Conservation (phyloP, 1,140 invertebrate species). For the Musca vetustissima region DNA sequence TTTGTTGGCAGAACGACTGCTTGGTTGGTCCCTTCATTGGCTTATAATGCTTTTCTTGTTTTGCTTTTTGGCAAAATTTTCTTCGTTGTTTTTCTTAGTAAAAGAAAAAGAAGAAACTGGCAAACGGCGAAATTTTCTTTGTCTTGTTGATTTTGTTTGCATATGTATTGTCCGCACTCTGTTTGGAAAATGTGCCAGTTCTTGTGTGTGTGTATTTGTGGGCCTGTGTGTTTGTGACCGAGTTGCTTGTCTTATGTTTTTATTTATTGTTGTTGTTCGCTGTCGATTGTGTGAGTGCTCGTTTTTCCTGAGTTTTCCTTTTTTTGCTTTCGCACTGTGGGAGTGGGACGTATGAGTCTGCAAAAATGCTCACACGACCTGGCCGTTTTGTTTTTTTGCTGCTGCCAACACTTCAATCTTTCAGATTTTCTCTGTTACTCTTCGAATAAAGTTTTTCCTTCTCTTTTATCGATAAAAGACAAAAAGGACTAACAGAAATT, state of each 20-base stretch:
- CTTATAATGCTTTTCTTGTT: slow-evolving; percentile 2
- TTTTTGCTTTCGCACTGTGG: not conserved
- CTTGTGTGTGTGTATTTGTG: not conserved
- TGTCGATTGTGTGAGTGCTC: slow-evolving; percentile 29
- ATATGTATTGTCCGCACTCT: too few relatives aligned
- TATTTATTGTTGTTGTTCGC: slow-evolving; percentile 10
- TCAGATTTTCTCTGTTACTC: slow-evolving; percentile 1
- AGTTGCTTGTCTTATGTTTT: slow-evolving; percentile 21
- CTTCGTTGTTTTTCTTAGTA: slow-evolving; percentile 2
- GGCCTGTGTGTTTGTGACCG: not conserved
- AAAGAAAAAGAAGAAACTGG: not conserved
- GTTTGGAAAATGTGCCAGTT: not conserved
- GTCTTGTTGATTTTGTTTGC: slow-evolving; percentile 7
- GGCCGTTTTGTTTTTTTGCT: not conserved
- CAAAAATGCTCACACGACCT: not conserved
- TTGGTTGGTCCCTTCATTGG: too few relatives aligned
- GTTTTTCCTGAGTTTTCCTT: slow-evolving; percentile 14
- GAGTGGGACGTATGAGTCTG: slow-evolving; percentile 17
- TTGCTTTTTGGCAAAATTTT: not conserved
- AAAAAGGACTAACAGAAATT: too few relatives aligned
- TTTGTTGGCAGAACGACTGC: not conserved
- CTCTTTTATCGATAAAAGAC: too few relatives aligned
- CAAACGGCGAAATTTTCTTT: slow-evolving; percentile 7
- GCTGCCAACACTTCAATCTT: not conserved
- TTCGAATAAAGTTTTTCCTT: too few relatives aligned